Conservation (phyloP, 2,888 invertebrate genomes). For the Mallateleia sp. region DNA sequence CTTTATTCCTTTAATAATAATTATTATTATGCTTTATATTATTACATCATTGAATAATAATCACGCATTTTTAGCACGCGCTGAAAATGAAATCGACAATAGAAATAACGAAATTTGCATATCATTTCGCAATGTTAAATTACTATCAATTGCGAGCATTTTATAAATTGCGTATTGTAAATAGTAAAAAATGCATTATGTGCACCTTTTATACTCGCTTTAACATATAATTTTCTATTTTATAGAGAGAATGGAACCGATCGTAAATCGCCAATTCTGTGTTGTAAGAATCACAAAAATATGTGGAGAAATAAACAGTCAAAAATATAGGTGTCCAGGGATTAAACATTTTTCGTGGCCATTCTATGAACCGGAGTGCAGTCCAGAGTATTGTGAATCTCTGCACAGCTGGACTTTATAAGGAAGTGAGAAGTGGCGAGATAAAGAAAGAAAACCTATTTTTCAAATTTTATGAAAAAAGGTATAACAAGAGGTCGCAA, state of each 20-base stretch:
- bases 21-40: no score
- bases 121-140: no score
- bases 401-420: conserved; percentile 83
- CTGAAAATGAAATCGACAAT: no score
- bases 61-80: no score
- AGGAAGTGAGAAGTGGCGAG: conserved; percentile 83
- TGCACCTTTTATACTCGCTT: conserved; percentile 25
- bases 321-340: conserved; percentile 88
- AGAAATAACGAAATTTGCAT: no score
- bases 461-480: conserved; percentile 32
- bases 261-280: conserved; percentile 61
- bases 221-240: conserved; percentile 61
- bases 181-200: conserved; percentile 29
- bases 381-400: conserved; percentile 85
- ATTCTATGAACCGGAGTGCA: conserved; percentile 88
- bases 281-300: conserved; percentile 79
- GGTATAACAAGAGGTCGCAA: neutral
- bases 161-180: no score
- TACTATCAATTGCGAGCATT: no score
- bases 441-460: conserved; percentile 82
- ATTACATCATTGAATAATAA: no score
- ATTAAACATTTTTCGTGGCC: conserved; percentile 87
- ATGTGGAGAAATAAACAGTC: conserved; percentile 87
- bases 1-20: conserved; percentile 31
- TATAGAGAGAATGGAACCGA: conserved; percentile 44